Conservation (phyloP, 2,888 invertebrate species). For the Drosophila infuscata region DNA sequence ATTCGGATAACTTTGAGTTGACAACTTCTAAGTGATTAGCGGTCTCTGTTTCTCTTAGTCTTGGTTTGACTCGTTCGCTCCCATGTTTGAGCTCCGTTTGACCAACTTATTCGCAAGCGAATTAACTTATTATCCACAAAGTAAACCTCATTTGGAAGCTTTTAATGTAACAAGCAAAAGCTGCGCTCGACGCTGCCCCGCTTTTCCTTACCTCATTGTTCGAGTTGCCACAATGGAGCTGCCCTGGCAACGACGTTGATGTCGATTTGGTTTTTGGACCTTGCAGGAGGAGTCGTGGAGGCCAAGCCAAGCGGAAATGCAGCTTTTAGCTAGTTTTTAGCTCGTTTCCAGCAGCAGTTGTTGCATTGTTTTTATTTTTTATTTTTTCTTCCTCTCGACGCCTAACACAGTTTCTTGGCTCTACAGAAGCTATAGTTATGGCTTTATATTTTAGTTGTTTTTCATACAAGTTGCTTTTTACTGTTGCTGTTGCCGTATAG, state of each 20-base stretch:
- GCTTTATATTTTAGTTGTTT: constrained; percentile 26
- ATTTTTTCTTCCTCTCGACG: constrained; percentile 59
- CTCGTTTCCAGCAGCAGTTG: constrained; percentile 24
- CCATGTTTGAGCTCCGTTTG: constrained; percentile 15
- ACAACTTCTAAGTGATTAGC: not conserved
- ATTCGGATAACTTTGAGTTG: constrained; percentile 21
- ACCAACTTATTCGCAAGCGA: constrained; percentile 77
- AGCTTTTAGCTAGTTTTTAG: constrained; percentile 79
- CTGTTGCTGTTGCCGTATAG: constrained; percentile 44
- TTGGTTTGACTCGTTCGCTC: not conserved
- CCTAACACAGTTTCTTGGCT: constrained; percentile 72
- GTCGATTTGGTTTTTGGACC: constrained; percentile 26
- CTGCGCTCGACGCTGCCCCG: constrained; percentile 46
- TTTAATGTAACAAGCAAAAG: constrained; percentile 61
- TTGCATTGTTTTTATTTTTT: constrained; percentile 56
- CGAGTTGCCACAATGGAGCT: constrained; percentile 61
- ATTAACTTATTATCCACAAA: constrained; percentile 80
- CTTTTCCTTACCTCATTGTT: constrained; percentile 62
- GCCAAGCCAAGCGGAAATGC: constrained; percentile 80
- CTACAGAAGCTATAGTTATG: constrained; percentile 52
- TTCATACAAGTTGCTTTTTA: constrained; percentile 16
- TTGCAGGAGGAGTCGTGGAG: constrained; percentile 52
- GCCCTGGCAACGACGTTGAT: constrained; percentile 8
- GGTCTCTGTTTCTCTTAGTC: not conserved
- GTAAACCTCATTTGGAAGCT: constrained; percentile 77